Base-by-base conservation (phyloP, 35 echinoderm and acorn worm species). In the Ptychodera flava region DNA sequence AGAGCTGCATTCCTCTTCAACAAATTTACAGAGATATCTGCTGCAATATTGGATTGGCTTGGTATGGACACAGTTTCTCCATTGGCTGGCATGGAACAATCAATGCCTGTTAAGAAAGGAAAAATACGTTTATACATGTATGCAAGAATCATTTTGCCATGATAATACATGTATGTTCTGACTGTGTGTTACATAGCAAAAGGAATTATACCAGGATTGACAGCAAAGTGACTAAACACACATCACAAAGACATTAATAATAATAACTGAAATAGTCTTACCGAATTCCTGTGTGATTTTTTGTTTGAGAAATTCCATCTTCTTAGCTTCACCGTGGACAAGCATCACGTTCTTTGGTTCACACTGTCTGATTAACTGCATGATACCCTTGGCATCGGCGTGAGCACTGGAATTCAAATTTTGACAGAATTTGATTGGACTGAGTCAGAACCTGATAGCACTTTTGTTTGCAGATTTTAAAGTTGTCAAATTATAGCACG, bases 371-470 rank as follows among this genome's bases (percentile, higher is more conserved):
- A 99, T 94, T 28, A 99, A 86, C 83, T 99, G 96, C 96, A 99
- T 99, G 76, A 99, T 99, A 31, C 96, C 96, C 32, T 99, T 99
- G 28, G 96, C 92, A 90, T 99, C 96, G 12, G 96, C 92, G 83
- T 94, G 90, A 2, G 92, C 96, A 84, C 96, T 94, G 76, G 0
- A 30, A 34, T 64, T 64, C 6, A 64, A 64, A 64, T 64, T n/a
- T n/a, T n/a, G n/a, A n/a, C n/a, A n/a, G n/a, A n/a, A n/a, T n/a
- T n/a, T n/a, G n/a, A n/a, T n/a, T n/a, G n/a, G n/a, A n/a, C n/a
- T n/a, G n/a, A n/a, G n/a, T n/a, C n/a, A n/a, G n/a, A n/a, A n/a
- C n/a, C n/a, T n/a, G n/a, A n/a, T n/a, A n/a, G n/a, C n/a, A n/a
- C n/a, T n/a, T n/a, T n/a, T n/a, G n/a, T n/a, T n/a, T n/a, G n/a